A percentile compares a stretch with the other conserved stretches of the same genome.
These are phyloP conservation scores for Micromussa lordhowensis DNA, from an alignment of 92 coral and sea anemone genomes.

Conservation along the genomic window DNA sequence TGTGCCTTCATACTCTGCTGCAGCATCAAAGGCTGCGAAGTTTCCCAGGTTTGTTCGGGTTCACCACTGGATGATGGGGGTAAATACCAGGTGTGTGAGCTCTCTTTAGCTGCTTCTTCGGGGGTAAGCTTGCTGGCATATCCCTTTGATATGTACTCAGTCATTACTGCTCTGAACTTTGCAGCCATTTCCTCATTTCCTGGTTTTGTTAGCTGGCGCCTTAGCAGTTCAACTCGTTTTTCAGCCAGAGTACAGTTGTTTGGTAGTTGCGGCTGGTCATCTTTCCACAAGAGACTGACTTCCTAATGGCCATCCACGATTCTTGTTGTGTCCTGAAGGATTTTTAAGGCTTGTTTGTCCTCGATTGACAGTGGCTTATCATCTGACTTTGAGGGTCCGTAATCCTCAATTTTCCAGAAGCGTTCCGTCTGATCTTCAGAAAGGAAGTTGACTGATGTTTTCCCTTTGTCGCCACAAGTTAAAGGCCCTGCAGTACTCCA, in stretches of 20 bases:
- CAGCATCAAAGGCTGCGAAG: slow-evolving; percentile 5
- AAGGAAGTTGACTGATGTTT: slow-evolving; percentile 9
- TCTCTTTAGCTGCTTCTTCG: slow-evolving; percentile 30
- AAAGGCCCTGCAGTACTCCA: slow-evolving; percentile 50
- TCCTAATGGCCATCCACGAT: slow-evolving; percentile 49
- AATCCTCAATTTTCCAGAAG: slow-evolving; percentile 68
- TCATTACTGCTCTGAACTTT: slow-evolving; percentile 57
- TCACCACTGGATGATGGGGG: slow-evolving; percentile 58
- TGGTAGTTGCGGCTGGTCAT: slow-evolving; percentile 37
- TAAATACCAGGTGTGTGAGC: slow-evolving; percentile 47
- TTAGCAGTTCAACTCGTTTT: slow-evolving; percentile 26
- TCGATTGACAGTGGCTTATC: slow-evolving; percentile 50
- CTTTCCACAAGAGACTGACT: slow-evolving; percentile 47
- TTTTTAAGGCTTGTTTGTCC: slow-evolving; percentile 53
- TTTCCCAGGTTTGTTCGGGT: slow-evolving; percentile 40
- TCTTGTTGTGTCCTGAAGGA: slow-evolving; percentile 48
- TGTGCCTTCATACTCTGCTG: slow-evolving; percentile 20
- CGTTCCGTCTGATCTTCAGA: slow-evolving; percentile 54
- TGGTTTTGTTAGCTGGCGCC: slow-evolving; percentile 36
- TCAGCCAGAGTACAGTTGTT: slow-evolving; percentile 50
- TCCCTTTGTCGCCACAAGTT: background rate
- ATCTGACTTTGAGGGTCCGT: slow-evolving; percentile 39
- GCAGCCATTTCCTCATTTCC: slow-evolving; percentile 31
- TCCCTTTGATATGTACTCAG: slow-evolving; percentile 48
- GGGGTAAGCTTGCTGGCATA: slow-evolving; percentile 57